These are phyloP conservation scores for Typhlomys cinereus DNA, from an alignment of 2,113 vertebrate genomes.

Conservation along the genomic window DNA sequence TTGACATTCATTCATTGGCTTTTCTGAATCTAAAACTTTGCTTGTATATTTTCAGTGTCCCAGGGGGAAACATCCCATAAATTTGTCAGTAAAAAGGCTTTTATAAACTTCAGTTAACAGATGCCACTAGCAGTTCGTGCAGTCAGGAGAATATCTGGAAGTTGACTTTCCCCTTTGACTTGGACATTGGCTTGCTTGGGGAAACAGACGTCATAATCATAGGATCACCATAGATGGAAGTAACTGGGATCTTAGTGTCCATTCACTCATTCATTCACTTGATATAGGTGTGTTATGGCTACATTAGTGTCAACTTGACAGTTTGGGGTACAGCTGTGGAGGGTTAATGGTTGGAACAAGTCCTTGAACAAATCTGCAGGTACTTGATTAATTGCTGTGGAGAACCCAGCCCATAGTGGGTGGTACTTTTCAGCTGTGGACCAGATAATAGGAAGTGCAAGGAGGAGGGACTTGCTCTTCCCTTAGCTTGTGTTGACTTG, in stretches of 20 bases:
- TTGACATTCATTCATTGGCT: slow-evolving; percentile 33
- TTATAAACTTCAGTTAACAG: slow-evolving; percentile 46
- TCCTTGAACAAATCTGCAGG: too few species aligned
- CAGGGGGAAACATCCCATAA: background rate
- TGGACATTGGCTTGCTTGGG: background rate
- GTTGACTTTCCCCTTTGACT: background rate
- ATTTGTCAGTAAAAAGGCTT: slow-evolving; percentile 43
- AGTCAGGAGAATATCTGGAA: background rate
- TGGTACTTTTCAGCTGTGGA: too few species aligned
- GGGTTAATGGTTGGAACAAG: too few species aligned
- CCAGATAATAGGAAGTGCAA: too few species aligned
- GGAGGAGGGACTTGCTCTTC: too few species aligned
- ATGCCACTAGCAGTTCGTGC: background rate
- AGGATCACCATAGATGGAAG: background rate
- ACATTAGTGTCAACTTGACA: too few species aligned
- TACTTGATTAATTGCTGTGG: too few species aligned
- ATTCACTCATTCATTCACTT: background rate
- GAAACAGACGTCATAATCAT: background rate
- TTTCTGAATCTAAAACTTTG: slow-evolving; percentile 46
- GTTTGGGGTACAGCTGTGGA: too few species aligned
- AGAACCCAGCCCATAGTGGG: too few species aligned
- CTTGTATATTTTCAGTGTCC: slow-evolving; percentile 51
- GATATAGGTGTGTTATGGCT: too few species aligned
- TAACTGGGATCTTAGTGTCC: background rate
- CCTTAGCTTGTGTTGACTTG: too few species aligned